Base-by-base conservation (phyloP, 2,113 vertebrate genomes). In the Blennius ocellaris region DNA sequence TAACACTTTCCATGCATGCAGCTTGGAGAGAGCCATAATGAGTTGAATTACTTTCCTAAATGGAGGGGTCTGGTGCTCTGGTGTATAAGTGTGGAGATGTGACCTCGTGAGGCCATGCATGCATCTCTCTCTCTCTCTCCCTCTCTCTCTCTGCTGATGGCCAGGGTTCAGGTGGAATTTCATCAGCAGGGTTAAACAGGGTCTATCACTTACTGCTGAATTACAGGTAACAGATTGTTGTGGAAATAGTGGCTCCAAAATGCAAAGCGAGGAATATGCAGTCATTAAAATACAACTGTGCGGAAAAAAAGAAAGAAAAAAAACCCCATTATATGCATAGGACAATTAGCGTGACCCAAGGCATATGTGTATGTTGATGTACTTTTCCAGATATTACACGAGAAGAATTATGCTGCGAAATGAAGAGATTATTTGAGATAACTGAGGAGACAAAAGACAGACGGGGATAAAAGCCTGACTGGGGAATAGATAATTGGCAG, bases 21-120 rank as follows among this genome's bases (percentile, higher is more conserved):
- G 65, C 82, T 69, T 12, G 59, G 66, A 61, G 66, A 60, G 52
- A 58, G 16, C 80, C 68, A 69, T 86, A 87, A 90, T 86, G 83
- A 90, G 78, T 66, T 37, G 12, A 82, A 89, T 87, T 83, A 78
- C 49, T 67, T 71, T 59, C 60, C 72, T 86, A 86, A 90, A 90
- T 82, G 78, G 69, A 81, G 59, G 56, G 53, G 73, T 49, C 65
- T 81, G 81, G 72, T 78, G 64, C 55, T 86, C 73, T 80, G 86
- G 75, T 74, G 39, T 68, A 47, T 74, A 80, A 78, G 45, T 60
- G 64, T 38, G 11, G 37, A 68, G 54, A 68, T 57, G 38, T 65
- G 77, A 84, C 76, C 74, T 79, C 69, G 17, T 36, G 60, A 57
- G 74, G 62, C 47, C 47, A 30, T 30, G n/a, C n/a, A 49, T 59